These are phyloP conservation scores for Trachymyrmex septentrionalis DNA, from an alignment of 1,140 invertebrate species.

Conservation along the genomic window DNA sequence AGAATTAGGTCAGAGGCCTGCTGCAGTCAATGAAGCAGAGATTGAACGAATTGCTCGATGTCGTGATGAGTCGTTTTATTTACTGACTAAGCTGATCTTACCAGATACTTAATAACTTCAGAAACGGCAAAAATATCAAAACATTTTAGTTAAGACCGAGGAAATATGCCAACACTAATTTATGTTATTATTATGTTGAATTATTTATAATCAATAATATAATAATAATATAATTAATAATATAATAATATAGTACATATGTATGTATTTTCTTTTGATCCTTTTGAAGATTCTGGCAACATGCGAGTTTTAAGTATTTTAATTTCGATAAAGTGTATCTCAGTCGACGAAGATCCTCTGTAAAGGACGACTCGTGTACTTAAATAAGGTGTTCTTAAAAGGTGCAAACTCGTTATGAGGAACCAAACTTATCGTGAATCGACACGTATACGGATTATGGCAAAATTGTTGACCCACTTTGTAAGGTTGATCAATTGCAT, in stretches of 20 bases:
- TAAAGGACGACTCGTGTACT: slow-evolving; percentile 14
- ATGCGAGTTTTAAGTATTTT: background rate
- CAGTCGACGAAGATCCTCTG: slow-evolving; percentile 34
- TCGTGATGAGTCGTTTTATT: slow-evolving; percentile 45
- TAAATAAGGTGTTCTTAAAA: slow-evolving; percentile 27
- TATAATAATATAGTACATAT: background rate
- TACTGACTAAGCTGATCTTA: slow-evolving; percentile 30
- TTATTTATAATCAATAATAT: background rate
- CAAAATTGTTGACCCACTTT: slow-evolving; percentile 74
- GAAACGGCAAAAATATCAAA: slow-evolving; percentile 14
- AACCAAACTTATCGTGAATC: slow-evolving; percentile 37
- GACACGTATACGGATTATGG: slow-evolving; percentile 4
- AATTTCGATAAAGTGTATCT: slow-evolving; percentile 38
- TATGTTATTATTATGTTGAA: background rate
- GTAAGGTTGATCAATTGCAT: slow-evolving; percentile 47
- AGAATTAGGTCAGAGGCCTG: slow-evolving; percentile 73
- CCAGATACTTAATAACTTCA: background rate
- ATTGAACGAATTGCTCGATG: slow-evolving; percentile 65
- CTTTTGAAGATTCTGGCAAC: background rate
- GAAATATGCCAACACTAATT: background rate
- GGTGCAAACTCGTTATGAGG: slow-evolving; percentile 43
- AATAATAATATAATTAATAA: too few species aligned
- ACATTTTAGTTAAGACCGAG: background rate
- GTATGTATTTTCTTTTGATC: background rate
- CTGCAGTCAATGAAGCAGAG: slow-evolving; percentile 58